A percentile compares a stretch with the other conserved stretches of the same genome.
These are phyloP conservation scores for Arbacia lixula DNA, from an alignment of 53 echinoderm and acorn worm species.

Conservation along the genomic window DNA sequence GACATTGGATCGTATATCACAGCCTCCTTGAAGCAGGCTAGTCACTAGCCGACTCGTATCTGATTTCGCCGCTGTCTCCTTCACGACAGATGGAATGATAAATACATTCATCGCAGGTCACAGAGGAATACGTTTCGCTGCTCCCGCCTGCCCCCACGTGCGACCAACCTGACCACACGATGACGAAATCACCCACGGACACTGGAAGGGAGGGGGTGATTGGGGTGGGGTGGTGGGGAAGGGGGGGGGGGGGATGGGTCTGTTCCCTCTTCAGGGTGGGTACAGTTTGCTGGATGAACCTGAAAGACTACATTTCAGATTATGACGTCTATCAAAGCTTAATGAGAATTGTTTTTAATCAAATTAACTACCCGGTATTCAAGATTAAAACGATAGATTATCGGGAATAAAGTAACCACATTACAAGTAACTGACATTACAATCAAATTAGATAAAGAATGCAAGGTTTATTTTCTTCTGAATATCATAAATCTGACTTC, in stretches of 20 bases:
- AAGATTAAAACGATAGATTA: too few relatives aligned
- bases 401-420: too few relatives aligned
- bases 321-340: too few relatives aligned
- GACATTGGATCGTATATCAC: constrained; percentile 2
- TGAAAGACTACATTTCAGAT: too few relatives aligned
- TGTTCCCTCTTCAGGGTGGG: too few relatives aligned
- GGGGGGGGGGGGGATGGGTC: not conserved
- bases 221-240: not conserved
- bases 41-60: constrained; percentile 24
- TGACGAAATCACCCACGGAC: not conserved
- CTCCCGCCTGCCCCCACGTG: constrained; percentile 5
- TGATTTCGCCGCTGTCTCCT: constrained; percentile 43
- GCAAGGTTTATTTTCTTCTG: too few relatives aligned
- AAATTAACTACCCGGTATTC: too few relatives aligned
- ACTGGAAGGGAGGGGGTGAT: not conserved
- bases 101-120: constrained; percentile 43
- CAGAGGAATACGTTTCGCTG: constrained; percentile 36
- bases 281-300: too few relatives aligned
- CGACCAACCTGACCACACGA: constrained; percentile 1
- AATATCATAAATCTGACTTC: too few relatives aligned
- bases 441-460: too few relatives aligned
- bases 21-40: constrained; percentile 15
- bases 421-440: too few relatives aligned
- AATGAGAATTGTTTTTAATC: too few relatives aligned
- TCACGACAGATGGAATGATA: constrained; percentile 50